phyloP scores from a whole-genome alignment of 2,888 invertebrate species.

The Ptychoptera albimana region DNA sequence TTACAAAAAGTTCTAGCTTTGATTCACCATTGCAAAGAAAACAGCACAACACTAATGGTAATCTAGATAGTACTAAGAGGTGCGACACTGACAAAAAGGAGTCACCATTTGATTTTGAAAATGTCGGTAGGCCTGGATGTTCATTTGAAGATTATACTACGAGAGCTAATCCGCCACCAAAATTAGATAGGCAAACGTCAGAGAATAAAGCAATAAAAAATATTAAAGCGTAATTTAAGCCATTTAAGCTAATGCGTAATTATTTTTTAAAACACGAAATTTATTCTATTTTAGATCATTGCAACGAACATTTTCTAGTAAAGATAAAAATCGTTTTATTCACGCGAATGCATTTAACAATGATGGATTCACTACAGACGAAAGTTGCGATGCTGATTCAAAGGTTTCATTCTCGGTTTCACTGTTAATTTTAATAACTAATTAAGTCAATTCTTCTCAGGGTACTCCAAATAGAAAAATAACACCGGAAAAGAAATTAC shows the following conservation, averaged over 20 bases:
- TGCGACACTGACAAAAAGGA: slow-evolving; percentile 9
- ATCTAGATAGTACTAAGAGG: slow-evolving; percentile 5
- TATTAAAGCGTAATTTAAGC: slow-evolving; percentile 20
- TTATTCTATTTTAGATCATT: slow-evolving; percentile 17
- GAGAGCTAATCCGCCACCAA: slow-evolving; percentile 2
- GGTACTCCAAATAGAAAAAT: slow-evolving; percentile 20
- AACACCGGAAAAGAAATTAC: slow-evolving; percentile 34
- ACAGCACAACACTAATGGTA: background rate
- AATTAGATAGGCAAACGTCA: slow-evolving; percentile 11
- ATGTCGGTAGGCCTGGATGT: slow-evolving; percentile 9
- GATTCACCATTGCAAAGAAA: slow-evolving; percentile 10
- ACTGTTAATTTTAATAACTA: background rate
- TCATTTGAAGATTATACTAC: slow-evolving; percentile 13
- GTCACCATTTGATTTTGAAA: slow-evolving; percentile 7
- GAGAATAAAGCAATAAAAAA: slow-evolving; percentile 21
- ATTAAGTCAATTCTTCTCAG: background rate
- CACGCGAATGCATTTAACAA: slow-evolving; percentile 20
- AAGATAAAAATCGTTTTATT: slow-evolving; percentile 19
- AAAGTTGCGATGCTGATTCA: slow-evolving; percentile 13
- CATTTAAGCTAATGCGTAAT: slow-evolving; percentile 2
- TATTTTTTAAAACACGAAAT: background rate
- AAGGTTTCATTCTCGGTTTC: slow-evolving; percentile 4
- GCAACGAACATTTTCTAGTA: slow-evolving; percentile 35
- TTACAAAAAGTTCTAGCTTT: slow-evolving; percentile 12
- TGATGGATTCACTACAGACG: slow-evolving; percentile 22